Percentiles rank a stretch among this genome's conserved stretches.
phyloP scores from a whole-genome alignment of 2,113 vertebrate species.

The Dipodomys spectabilis region DNA sequence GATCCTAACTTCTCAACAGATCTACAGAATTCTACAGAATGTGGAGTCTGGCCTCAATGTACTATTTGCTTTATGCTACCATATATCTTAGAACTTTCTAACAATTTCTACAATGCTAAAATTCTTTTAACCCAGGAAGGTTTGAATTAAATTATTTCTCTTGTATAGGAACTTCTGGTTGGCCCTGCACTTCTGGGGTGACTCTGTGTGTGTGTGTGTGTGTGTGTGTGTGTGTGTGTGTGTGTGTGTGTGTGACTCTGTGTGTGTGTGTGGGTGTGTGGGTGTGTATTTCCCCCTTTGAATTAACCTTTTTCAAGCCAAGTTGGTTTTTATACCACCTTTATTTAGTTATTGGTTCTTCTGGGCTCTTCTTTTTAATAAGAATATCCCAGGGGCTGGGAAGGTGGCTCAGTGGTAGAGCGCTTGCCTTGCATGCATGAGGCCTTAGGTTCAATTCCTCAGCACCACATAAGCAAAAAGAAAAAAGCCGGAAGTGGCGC shows the following conservation, averaged over 20 bases:
- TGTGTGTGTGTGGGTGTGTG: too few relatives aligned
- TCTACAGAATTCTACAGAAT: neutral
- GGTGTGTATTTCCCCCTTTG: too few relatives aligned
- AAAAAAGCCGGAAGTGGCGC: too few relatives aligned
- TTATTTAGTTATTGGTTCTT: slow-evolving; percentile 16
- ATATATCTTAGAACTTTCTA: neutral
- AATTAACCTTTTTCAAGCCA: neutral
- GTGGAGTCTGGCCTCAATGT: neutral
- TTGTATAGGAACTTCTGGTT: neutral
- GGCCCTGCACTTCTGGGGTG: neutral
- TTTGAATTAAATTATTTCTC: slow-evolving; percentile 32
- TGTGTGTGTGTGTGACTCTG: too few relatives aligned
- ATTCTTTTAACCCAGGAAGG: slow-evolving; percentile 34
- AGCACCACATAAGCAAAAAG: too few relatives aligned
- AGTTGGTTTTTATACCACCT: neutral
- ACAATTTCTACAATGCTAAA: slow-evolving; percentile 1
- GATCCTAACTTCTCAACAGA: neutral
- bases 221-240: too few relatives aligned
- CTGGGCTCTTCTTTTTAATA: slow-evolving; percentile 31
- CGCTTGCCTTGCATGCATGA: too few relatives aligned
- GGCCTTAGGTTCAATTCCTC: too few relatives aligned
- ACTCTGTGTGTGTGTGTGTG: too few relatives aligned
- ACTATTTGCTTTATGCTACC: neutral
- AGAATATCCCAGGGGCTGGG: neutral
- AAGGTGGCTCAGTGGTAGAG: too few relatives aligned